These are phyloP conservation scores for Sebastiscus tertius DNA, from an alignment of 2,797 vertebrate genomes.

Conservation along the genomic window DNA sequence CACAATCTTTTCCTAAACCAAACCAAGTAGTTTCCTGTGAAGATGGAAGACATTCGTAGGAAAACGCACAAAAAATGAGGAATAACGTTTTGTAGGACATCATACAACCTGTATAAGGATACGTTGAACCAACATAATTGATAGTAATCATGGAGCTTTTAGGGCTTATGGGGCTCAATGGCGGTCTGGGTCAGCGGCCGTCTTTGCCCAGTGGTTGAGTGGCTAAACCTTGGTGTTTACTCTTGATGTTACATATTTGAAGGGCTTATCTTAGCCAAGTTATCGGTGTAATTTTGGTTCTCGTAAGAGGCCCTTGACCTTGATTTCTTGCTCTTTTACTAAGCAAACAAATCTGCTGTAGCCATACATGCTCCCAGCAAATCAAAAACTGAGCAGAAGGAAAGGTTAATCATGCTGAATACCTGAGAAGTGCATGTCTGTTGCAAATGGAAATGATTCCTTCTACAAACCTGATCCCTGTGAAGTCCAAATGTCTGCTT, in stretches of 20 bases:
- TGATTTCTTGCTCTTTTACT: neutral
- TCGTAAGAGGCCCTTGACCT: neutral
- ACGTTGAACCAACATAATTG: neutral
- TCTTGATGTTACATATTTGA: neutral
- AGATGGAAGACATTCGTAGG: too few relatives aligned
- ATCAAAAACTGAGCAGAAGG: neutral
- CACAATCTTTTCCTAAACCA: too few relatives aligned
- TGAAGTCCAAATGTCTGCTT: neutral
- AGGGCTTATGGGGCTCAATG: neutral
- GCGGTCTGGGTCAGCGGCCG: neutral
- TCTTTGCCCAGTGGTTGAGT: neutral
- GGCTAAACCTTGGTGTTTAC: neutral
- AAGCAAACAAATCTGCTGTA: neutral
- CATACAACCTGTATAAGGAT: too few relatives aligned
- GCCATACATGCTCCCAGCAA: neutral
- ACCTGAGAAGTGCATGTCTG: neutral
- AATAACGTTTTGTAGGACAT: too few relatives aligned
- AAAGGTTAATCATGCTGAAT: neutral
- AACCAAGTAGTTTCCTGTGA: too few relatives aligned
- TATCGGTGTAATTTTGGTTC: neutral
- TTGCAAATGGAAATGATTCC: neutral
- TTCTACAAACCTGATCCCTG: neutral
- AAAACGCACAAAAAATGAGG: too few relatives aligned
- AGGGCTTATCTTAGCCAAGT: neutral
- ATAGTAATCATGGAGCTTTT: neutral